Conservation (phyloP, 2,797 vertebrate genomes). For the Megalops cyprinoides region DNA sequence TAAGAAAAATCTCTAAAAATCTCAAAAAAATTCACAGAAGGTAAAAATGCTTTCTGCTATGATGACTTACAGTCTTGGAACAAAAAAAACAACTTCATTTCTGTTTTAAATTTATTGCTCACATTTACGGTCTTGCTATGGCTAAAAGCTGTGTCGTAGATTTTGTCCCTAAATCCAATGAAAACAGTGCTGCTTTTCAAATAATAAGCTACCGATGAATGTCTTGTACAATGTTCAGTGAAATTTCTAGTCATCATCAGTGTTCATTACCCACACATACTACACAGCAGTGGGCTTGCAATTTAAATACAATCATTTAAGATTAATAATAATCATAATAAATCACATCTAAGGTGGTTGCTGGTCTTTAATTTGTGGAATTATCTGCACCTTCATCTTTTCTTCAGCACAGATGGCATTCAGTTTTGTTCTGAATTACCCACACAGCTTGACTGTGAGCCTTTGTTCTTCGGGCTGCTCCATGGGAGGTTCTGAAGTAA, state of each 20-base stretch:
- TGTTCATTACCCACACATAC: slow-evolving; percentile 20
- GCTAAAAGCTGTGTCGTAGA: no score
- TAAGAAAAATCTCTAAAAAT: no score
- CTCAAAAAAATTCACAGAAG: no score
- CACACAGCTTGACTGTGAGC: slow-evolving; percentile 36
- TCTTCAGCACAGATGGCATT: slow-evolving; percentile 57
- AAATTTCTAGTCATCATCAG: slow-evolving; percentile 25
- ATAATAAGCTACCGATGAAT: slow-evolving; percentile 31
- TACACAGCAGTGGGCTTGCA: background rate
- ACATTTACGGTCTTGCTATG: no score
- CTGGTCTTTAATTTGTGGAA: slow-evolving; percentile 46
- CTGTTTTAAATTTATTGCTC: no score
- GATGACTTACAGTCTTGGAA: no score
- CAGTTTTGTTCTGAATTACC: slow-evolving; percentile 51
- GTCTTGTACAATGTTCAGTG: slow-evolving; percentile 28
- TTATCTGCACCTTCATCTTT: slow-evolving; percentile 36
- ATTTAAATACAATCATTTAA: slow-evolving; percentile 28
- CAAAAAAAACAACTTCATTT: no score
- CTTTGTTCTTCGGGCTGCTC: slow-evolving; percentile 41
- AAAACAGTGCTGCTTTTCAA: slow-evolving; percentile 38
- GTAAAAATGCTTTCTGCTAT: no score
- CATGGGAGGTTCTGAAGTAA: slow-evolving; percentile 44
- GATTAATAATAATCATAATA: slow-evolving; percentile 33
- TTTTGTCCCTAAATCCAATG: no score
- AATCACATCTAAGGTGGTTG: slow-evolving; percentile 38